Evolutionary conservation across 2,113 vertebrate species (phyloP).

Genomic region (Mastomys coucha): DNA sequence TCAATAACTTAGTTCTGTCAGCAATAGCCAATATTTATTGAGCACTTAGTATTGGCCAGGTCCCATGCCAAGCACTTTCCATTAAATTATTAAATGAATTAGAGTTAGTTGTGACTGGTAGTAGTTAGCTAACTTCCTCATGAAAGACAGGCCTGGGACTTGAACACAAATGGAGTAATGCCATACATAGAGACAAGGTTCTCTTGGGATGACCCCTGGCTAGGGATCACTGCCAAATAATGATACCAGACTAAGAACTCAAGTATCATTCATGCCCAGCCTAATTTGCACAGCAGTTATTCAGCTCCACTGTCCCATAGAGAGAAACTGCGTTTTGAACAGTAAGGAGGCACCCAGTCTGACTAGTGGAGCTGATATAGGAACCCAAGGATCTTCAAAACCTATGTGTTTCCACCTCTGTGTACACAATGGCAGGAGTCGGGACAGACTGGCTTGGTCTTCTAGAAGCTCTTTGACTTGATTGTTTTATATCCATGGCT

Average conservation of each 20-base stretch:
- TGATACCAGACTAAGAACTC: too few relatives aligned
- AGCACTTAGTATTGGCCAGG: not conserved
- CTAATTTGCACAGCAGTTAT: not conserved
- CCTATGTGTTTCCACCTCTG: rapidly evolving
- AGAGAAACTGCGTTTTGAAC: not conserved
- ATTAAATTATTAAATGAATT: not conserved
- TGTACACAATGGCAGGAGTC: too few relatives aligned
- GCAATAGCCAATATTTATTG: not conserved
- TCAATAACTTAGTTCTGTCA: not conserved
- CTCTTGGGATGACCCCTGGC: not conserved
- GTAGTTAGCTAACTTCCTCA: not conserved
- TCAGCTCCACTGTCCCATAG: not conserved
- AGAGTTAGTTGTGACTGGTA: not conserved
- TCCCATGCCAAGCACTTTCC: not conserved
- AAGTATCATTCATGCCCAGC: not conserved
- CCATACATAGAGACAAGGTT: not conserved
- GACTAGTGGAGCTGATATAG: not conserved
- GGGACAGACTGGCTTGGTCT: not conserved
- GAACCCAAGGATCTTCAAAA: not conserved
- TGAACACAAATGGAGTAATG: rapidly evolving
- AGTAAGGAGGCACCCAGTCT: not conserved
- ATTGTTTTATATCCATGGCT: not conserved
- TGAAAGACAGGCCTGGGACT: not conserved
- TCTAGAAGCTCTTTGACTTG: not conserved
- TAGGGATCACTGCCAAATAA: not conserved